Evolutionary conservation across 2,888 invertebrate genomes (phyloP).

Genomic region (Megalurothrips usitatus): DNA sequence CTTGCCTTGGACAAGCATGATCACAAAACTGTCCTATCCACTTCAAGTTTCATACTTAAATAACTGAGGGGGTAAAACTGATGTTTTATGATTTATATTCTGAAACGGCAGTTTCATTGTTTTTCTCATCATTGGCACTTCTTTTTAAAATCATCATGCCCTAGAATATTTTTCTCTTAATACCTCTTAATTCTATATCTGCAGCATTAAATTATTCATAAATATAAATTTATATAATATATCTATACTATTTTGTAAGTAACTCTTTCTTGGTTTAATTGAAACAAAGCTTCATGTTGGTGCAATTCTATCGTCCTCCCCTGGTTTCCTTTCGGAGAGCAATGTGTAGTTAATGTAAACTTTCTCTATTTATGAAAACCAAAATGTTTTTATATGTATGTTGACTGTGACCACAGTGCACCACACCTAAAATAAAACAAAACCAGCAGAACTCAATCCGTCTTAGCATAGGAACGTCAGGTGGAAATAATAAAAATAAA

Average conservation of each 20-base stretch:
- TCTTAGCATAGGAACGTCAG: too few species aligned
- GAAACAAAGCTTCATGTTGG: background rate
- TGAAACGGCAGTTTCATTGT: background rate
- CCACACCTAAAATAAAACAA: too few species aligned
- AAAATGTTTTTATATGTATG: too few species aligned
- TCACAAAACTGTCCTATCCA: background rate
- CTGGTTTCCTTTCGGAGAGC: background rate
- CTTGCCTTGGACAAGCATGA: too few species aligned
- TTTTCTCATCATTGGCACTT: background rate
- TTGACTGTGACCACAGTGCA: too few species aligned
- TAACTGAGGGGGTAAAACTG: background rate
- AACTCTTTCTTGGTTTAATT: background rate
- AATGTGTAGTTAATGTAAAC: too few species aligned
- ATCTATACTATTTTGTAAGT: slow-evolving; percentile 23
- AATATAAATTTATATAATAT: background rate
- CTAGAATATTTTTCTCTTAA: background rate
- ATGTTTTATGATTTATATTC: background rate
- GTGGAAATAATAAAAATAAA: too few species aligned
- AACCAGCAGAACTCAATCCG: too few species aligned
- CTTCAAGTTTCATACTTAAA: background rate
- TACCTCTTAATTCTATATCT: slow-evolving; percentile 1
- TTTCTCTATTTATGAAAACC: too few species aligned
- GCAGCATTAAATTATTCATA: background rate
- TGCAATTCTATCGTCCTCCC: background rate
- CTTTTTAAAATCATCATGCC: background rate